Evolutionary conservation across 2,888 invertebrate species (phyloP), one percentile per base, ranked within the genome.

Genomic region (Pasiphila rectangulata): DNA sequence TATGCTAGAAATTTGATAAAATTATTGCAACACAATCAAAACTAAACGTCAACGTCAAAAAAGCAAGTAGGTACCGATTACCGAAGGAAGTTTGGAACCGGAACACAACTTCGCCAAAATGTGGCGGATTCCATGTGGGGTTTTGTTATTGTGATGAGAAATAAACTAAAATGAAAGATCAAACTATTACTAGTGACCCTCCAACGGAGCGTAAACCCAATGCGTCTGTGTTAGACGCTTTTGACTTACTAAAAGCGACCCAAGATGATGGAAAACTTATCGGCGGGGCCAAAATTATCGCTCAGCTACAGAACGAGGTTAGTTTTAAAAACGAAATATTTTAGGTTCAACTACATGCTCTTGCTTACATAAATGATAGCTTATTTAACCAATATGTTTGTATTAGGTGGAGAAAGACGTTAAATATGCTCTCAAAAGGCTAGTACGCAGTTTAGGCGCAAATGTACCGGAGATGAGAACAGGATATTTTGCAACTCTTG

Each of bases 381-480:
- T 5, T 16, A 51, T 38, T 12, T 30, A 46, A 30, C 43, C n/a
- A 34, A 9, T 56, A 0, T 50, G 58, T 46, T 50, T 53, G 61
- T 61, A 85, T 48, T 66, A 92, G 94, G 90, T 86, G 64, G 84
- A 83, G 61, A 89, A 90, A 69, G 94, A 94, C 69, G 57, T 92
- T 6, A 81, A 90, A 34, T 94, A 95, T 79, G 90, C 91, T 0
- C 67, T 95, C 21, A 92, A 90, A 54, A 89, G 95, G 59, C 76
- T 95, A 36, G 86, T 95, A 2, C 88, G 94, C 57, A 94, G 95
- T 51, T 80, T 94, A 51, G 94, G 94, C 20, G 92, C 95, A 1
- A 91, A 93, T 12, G 88, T 92, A 24, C 87, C 90, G 13, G 84
- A 87, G 13, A 90, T 93, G 19, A 90, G 93, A 58, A 90, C 91